Conservation (phyloP, 2,888 invertebrate species). For the Tinea pellionella region DNA sequence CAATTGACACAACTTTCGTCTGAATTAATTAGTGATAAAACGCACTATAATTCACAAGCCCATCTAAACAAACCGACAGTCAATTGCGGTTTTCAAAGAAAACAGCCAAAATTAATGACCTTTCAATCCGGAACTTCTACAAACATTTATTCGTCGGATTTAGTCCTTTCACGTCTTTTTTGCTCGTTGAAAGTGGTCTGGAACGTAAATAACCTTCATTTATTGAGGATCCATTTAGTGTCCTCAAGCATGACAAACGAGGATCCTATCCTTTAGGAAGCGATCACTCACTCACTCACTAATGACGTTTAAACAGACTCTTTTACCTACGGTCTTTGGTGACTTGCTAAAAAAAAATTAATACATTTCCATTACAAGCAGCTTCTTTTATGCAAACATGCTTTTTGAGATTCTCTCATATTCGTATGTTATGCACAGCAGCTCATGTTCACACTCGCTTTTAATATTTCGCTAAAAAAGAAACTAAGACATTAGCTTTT, state of each 20-base stretch:
- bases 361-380: constrained; percentile 11
- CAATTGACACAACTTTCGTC: neutral
- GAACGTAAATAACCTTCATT: constrained; percentile 45
- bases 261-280: constrained; percentile 34
- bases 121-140: constrained; percentile 41
- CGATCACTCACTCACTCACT: constrained; percentile 57
- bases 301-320: constrained; percentile 49
- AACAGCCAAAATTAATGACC: constrained; percentile 43
- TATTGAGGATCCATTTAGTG: constrained; percentile 53
- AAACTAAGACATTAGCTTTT: too few species aligned
- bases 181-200: constrained; percentile 32
- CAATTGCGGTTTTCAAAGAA: constrained; percentile 2
- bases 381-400: neutral
- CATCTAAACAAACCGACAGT: constrained; percentile 2
- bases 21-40: neutral
- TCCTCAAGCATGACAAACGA: constrained; percentile 54
- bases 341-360: constrained; percentile 28
- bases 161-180: constrained; percentile 49
- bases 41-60: neutral
- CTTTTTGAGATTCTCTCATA: too few species aligned
- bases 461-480: too few species aligned
- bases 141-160: constrained; percentile 43
- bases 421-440: too few species aligned
- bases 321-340: constrained; percentile 32
- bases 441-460: too few species aligned